phyloP scores from a whole-genome alignment of 1,140 invertebrate genomes.

The Rhopalosiphum maidis region DNA sequence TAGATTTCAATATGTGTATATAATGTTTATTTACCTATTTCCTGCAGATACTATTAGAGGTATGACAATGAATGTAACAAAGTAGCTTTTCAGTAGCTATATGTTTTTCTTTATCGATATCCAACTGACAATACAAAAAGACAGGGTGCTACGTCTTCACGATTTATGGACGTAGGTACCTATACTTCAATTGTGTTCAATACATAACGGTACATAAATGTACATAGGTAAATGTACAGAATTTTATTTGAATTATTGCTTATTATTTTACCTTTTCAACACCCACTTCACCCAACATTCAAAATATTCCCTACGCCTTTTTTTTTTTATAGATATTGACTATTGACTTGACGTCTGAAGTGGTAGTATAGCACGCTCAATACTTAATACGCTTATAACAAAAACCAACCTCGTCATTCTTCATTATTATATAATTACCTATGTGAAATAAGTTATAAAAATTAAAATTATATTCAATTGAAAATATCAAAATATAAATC shows the following conservation, averaged over 20 bases:
- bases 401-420: not conserved
- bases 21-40: not conserved
- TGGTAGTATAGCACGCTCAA: not conserved
- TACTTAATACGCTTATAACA: not conserved
- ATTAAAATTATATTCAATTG: not conserved
- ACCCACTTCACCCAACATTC: not conserved
- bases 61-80: conserved; percentile 1
- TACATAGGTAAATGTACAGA: not conserved
- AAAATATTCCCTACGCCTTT: not conserved
- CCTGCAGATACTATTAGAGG: not conserved
- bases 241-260: conserved; percentile 35
- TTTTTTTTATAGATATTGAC: conserved; percentile 7
- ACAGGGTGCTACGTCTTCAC: conserved; percentile 4
- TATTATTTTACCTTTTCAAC: conserved; percentile 29
- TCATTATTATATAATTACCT: not conserved
- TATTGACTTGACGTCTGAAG: not conserved
- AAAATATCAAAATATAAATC: not conserved
- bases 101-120: conserved; percentile 14
- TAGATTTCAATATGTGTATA: not conserved
- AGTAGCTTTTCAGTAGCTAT: conserved; percentile 31
- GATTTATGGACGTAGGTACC: not conserved
- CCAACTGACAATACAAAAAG: conserved; percentile 15
- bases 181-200: conserved; percentile 17
- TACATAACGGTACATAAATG: conserved; percentile 21
- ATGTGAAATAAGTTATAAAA: not conserved